These are phyloP conservation scores for Schizotus pectinicornis DNA, from an alignment of 2,888 invertebrate genomes.

Conservation along the genomic window DNA sequence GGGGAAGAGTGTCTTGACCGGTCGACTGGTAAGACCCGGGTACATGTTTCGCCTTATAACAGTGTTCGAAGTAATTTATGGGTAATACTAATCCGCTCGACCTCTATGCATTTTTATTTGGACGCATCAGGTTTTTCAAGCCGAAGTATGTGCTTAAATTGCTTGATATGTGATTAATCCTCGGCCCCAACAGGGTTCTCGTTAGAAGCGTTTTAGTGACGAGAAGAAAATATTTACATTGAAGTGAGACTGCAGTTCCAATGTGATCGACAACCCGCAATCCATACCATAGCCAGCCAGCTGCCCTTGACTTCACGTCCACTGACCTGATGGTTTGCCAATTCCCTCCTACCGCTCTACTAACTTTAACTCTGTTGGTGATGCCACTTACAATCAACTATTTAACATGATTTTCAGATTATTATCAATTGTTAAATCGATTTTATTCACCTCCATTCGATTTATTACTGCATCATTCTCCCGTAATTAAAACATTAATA, in stretches of 20 bases:
- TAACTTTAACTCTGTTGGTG: constrained; percentile 26
- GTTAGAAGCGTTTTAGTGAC: constrained; percentile 4
- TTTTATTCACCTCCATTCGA: constrained; percentile 8
- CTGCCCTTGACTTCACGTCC: constrained; percentile 59
- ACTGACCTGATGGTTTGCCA: constrained; percentile 56
- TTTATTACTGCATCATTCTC: constrained; percentile 17
- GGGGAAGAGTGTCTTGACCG: constrained; percentile 13
- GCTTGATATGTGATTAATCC: too few species aligned
- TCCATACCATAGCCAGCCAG: constrained; percentile 49
- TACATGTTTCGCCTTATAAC: constrained; percentile 20
- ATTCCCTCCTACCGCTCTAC: constrained; percentile 42
- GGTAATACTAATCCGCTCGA: constrained; percentile 22
- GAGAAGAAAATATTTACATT: constrained; percentile 23
- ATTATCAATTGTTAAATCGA: constrained; percentile 25
- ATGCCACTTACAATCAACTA: constrained; percentile 31
- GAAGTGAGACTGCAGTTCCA: constrained; percentile 43
- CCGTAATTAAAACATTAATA: constrained; percentile 12
- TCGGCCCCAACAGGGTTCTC: constrained; percentile 1
- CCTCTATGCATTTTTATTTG: constrained; percentile 17
- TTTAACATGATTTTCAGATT: constrained; percentile 29
- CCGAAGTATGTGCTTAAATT: too few species aligned
- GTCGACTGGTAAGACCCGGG: constrained; percentile 5
- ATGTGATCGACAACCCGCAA: constrained; percentile 49
- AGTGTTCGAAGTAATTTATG: constrained; percentile 16
- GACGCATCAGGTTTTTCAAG: constrained; percentile 9